Evolutionary conservation across 2,113 vertebrate species (phyloP), one percentile per base, ranked within the genome.

Genomic region (Proteles cristata): DNA sequence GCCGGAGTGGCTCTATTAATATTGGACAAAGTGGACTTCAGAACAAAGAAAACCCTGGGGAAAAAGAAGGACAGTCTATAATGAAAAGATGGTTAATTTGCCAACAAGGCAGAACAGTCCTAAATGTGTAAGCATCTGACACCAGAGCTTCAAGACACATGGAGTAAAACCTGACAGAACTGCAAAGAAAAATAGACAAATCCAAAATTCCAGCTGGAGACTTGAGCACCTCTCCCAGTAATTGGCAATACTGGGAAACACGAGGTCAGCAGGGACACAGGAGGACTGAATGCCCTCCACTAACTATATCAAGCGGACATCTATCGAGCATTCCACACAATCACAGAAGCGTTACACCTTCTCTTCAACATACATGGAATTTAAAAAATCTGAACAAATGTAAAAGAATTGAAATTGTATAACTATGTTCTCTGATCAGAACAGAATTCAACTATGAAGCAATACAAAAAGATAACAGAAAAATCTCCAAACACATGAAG

Each of bases 371-470:
- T 45, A 23, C 17, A 23, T 12, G n/a, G 53, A 90, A 94, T 53
- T 31, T 63, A 77, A 66, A 63, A 76, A 79, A 76, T 43, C 12
- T 81, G 31, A 74, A 85, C 68, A 83, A 65, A 66, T 10, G 61
- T 50, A 4, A 86, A 90, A 53, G 74, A 81, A 68, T 0, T 69
- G 11, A 86, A 93, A 69, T 25, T n/a, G 76, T 71, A 69, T 55
- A 50, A 86, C 48, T 39, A 48, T 71, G 48, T 28, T 89, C 50
- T 65, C 31, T 43, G 31, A 79, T 39, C 25, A 83, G 28, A n/a
- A 76, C 48, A 45, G 25, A 96, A 96, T 81, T 92, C 84, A 81
- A 76, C 19, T 83, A 77, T 43, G 79, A 92, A 93, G 82, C 53
- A 87, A 66, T 26, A 83, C 7, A 43, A 76, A 86, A 82, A 69